phyloP scores from a whole-genome alignment of 2,113 vertebrate species.

The Pelmatolapia mariae region DNA sequence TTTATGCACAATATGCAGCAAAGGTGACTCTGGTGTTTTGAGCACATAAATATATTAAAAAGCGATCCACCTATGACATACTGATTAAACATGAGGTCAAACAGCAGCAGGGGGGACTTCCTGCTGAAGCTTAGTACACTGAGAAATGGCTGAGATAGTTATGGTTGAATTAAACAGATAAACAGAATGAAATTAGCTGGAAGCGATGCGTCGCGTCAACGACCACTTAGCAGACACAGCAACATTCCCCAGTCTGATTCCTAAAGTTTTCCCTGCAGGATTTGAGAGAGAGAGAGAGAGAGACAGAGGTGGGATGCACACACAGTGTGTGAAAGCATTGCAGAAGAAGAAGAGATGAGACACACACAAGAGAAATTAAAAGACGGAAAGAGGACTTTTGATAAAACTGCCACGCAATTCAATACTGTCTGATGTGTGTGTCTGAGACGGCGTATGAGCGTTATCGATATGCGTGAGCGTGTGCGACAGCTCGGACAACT shows the following conservation, averaged over 20 bases:
- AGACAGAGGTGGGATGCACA: constrained; percentile 11
- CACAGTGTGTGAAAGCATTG: constrained; percentile 1
- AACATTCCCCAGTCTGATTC: constrained; percentile 15
- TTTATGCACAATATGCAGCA: background rate
- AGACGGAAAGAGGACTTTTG: background rate
- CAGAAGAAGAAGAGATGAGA: background rate
- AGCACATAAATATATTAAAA: background rate
- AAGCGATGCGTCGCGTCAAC: background rate
- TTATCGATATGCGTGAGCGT: background rate
- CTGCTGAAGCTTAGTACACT: background rate
- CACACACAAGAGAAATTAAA: background rate
- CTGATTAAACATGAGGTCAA: background rate
- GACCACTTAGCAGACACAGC: background rate
- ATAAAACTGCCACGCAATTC: constrained; percentile 18
- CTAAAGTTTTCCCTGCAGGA: constrained; percentile 28
- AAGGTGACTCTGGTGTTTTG: constrained; percentile 15
- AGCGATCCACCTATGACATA: background rate
- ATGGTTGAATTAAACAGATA: constrained; percentile 1
- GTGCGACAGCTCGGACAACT: constrained; percentile 58
- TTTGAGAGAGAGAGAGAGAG: constrained; percentile 9
- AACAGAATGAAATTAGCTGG: background rate
- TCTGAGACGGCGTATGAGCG: background rate
- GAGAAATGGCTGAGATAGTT: background rate
- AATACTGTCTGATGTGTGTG: constrained; percentile 42
- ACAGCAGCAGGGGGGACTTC: constrained; percentile 8